phyloP scores from a whole-genome alignment of 2,113 vertebrate genomes.

The Leuciscus idus region DNA sequence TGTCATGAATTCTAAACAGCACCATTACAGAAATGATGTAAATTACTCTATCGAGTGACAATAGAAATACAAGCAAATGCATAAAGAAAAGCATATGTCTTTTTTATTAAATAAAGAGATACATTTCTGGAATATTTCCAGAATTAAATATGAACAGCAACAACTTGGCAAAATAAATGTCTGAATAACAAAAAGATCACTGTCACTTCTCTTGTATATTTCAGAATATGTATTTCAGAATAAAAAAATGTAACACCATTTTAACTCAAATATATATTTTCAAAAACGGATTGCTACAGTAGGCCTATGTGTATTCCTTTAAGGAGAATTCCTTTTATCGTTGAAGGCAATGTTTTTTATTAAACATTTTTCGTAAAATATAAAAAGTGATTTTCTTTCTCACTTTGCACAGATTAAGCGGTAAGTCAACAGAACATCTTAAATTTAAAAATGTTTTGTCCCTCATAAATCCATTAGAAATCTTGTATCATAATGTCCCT shows the following conservation, averaged over 20 bases:
- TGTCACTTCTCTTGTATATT: conserved; percentile 1
- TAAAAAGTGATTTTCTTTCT: neutral
- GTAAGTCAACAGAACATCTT: neutral
- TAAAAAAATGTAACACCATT: neutral
- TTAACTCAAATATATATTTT: neutral
- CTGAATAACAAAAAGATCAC: neutral
- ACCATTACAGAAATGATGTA: neutral
- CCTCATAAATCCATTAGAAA: neutral
- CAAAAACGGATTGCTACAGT: neutral
- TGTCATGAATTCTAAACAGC: neutral
- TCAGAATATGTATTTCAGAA: neutral
- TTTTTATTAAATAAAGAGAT: conserved; percentile 13
- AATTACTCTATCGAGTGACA: neutral
- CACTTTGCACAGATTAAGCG: neutral
- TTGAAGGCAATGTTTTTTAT: neutral
- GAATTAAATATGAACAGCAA: neutral
- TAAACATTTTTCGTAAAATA: neutral
- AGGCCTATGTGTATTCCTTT: neutral
- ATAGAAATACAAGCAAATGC: neutral
- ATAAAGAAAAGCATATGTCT: conserved; percentile 1
- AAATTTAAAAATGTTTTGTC: neutral
- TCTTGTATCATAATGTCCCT: conserved; percentile 16
- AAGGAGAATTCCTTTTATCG: conserved; percentile 11
- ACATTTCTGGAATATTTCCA: conserved; percentile 39
- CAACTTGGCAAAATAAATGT: neutral